These are phyloP conservation scores for Tringa solitaria DNA, from an alignment of 2,113 vertebrate genomes.

Conservation along the genomic window DNA sequence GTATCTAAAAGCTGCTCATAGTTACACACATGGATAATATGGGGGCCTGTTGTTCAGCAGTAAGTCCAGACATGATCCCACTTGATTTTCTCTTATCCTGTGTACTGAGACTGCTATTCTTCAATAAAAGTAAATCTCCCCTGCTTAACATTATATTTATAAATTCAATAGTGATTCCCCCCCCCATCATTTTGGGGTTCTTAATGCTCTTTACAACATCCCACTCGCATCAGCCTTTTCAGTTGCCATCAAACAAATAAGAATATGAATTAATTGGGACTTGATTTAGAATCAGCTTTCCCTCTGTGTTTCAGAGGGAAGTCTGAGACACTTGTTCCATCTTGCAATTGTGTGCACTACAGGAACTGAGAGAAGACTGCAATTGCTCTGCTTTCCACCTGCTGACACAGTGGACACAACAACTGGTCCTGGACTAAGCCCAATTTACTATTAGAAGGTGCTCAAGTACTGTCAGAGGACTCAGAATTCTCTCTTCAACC, in stretches of 20 bases:
- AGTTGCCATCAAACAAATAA: background rate
- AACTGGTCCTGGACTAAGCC: background rate
- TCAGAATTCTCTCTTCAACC: background rate
- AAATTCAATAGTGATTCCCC: background rate
- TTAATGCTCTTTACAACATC: background rate
- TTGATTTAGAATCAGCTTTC: background rate
- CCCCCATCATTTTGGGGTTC: background rate
- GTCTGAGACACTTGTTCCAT: background rate
- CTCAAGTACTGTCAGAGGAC: background rate
- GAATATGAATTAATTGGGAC: background rate
- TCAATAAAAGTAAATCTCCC: background rate
- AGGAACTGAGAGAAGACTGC: background rate
- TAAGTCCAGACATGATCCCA: background rate
- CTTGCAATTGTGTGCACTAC: fast-evolving
- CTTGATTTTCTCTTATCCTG: fast-evolving
- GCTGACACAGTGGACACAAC: background rate
- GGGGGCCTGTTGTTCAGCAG: background rate
- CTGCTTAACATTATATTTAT: background rate
- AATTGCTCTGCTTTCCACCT: background rate
- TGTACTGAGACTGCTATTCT: background rate
- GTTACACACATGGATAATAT: background rate
- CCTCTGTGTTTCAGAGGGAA: background rate
- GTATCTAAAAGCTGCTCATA: background rate
- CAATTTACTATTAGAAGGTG: background rate
- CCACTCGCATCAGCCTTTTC: background rate